Conservation (phyloP, 2,888 invertebrate genomes). For the Galeruca laticollis region DNA sequence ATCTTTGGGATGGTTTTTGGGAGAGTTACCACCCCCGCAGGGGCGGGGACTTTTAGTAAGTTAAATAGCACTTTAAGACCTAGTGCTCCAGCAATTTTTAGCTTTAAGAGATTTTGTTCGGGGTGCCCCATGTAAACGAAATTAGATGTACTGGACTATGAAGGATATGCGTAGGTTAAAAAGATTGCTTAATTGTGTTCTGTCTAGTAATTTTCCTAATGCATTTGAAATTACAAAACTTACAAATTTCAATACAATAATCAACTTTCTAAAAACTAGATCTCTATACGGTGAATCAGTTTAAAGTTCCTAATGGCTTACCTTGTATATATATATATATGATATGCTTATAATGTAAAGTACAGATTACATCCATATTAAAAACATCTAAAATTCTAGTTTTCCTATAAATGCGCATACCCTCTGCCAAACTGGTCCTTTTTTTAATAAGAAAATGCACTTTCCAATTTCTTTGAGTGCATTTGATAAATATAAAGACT, state of each 20-base stretch:
- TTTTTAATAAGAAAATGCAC: constrained; percentile 45
- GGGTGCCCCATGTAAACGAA: no score
- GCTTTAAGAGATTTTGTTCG: no score
- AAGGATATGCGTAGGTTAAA: no score
- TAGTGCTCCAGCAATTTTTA: no score
- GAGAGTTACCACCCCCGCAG: no score
- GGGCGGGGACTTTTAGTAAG: no score
- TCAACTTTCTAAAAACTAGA: neutral
- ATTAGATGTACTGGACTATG: no score
- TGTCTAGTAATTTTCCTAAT: no score
- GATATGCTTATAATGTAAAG: constrained; percentile 60
- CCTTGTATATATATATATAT: constrained; percentile 46
- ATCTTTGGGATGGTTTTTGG: no score
- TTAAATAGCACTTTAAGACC: no score
- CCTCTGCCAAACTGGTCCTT: constrained; percentile 45
- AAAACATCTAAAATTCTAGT: constrained; percentile 53
- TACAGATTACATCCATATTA: constrained; percentile 55
- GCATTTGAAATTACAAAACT: no score
- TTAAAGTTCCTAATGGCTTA: neutral
- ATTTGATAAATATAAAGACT: constrained; percentile 4
- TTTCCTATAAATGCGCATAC: constrained; percentile 44
- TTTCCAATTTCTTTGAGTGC: constrained; percentile 40
- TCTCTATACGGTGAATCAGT: neutral
- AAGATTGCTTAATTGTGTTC: no score
- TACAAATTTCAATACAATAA: neutral